Base-by-base conservation (phyloP, 1,140 invertebrate species). In the Drosophila ficusphila region DNA sequence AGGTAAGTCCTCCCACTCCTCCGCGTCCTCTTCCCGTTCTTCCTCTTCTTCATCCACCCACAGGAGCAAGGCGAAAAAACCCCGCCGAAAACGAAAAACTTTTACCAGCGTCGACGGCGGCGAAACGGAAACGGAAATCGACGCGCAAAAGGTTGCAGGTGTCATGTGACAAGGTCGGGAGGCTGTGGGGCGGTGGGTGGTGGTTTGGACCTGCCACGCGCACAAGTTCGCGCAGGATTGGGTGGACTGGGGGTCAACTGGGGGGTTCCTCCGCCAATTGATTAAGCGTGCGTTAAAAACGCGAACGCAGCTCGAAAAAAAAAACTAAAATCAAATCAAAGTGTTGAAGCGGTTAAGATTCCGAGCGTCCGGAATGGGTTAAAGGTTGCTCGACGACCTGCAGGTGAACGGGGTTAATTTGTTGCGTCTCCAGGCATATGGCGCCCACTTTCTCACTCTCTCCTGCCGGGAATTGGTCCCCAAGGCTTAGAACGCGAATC, bases 141-240 rank as follows among this genome's bases (percentile, higher is more conserved):
- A 88, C 82, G 77, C 77, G 82, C 65, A 78, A 83, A 86, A 88
- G 82, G 83, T 88, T 88, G 83, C 83, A 89, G 82, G 77, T 88
- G 83, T 88, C 83, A 89, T 76, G 56, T 78, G 83, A 68, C 82
- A 89, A 88, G 82, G 82, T 81, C 82, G 70, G 46, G 29, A 18
- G 44, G 41, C 46, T 52, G 47, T 33, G 46, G 51, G 18, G n/a
- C n/a, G n/a, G n/a, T n/a, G n/a, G 31, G 16, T 12, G 54, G 9
- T 11, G 48, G 27, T n/a, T n/a, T 21, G 53, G 34, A 11, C 33
- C 39, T 33, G 64, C 51, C 23, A 54, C 47, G 44, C 65, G 57
- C 62, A 69, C 69, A 61, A 57, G 12, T 48, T 75, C 46, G 75
- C 76, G 76, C 76, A 74, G 69, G 34, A 29, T 36, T 53, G 16